Evolutionary conservation across 2,113 vertebrate species (phyloP).

Genomic region (Dipodomys stephensi): DNA sequence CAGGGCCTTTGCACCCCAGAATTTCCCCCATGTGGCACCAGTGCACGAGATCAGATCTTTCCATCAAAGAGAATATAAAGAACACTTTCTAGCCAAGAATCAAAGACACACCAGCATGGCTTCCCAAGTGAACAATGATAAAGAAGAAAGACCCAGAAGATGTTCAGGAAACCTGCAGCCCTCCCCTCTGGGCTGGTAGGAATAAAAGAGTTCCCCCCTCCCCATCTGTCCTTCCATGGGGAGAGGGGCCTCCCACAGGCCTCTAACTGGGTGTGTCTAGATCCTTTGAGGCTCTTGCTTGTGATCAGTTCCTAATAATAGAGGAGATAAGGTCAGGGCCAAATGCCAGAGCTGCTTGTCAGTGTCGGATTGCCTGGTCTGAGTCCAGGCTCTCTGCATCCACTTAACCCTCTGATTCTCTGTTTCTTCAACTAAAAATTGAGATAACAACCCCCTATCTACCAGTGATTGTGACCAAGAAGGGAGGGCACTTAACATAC

Average conservation of each 20-base stretch:
- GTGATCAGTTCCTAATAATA: constrained; percentile 71
- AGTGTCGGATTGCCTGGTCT: constrained; percentile 37
- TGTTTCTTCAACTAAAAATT: constrained; percentile 14
- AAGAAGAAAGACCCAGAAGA: neutral
- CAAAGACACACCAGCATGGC: neutral
- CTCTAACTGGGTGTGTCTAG: neutral
- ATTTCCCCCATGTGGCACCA: neutral
- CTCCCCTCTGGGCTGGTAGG: too few relatives aligned
- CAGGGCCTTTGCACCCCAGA: neutral
- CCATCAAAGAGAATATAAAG: constrained; percentile 28
- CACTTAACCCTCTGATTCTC: neutral
- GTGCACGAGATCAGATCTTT: constrained; percentile 11
- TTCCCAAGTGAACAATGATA: neutral
- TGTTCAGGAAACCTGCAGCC: neutral
- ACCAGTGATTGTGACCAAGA: neutral
- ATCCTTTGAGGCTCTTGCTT: neutral
- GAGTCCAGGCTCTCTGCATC: constrained; percentile 7
- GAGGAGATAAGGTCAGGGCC: neutral
- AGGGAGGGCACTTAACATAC: neutral
- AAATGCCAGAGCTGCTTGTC: neutral
- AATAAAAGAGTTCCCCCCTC: neutral
- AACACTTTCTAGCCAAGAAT: neutral
- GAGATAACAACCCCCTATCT: neutral
- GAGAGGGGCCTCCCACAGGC: neutral
- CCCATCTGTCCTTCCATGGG: neutral